Percentiles rank a stretch among this genome's conserved stretches.
phyloP scores from a whole-genome alignment of 2,888 invertebrate genomes.

The Xestia c-nigrum region DNA sequence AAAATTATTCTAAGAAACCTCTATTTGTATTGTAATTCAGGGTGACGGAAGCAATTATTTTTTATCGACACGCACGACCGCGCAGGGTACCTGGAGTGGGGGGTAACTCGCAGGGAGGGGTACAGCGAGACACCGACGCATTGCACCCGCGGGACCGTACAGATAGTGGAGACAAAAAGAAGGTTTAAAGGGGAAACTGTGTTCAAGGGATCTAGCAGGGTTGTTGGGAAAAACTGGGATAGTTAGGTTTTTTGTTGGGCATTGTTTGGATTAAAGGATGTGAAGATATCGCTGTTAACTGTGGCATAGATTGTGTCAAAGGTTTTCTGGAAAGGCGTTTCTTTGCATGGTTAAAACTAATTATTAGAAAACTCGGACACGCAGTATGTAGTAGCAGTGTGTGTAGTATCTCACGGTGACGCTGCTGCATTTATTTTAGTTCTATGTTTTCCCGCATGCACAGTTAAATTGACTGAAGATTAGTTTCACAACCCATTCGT shows the following conservation, averaged over 20 bases:
- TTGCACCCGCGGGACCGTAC: conserved; percentile 86
- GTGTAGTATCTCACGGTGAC: too few relatives aligned
- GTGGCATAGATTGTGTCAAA: neutral
- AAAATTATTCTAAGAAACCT: conserved; percentile 69
- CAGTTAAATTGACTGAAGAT: too few relatives aligned
- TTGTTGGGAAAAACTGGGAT: conserved; percentile 44
- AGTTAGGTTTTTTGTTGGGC: conserved; percentile 22
- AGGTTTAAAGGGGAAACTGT: conserved; percentile 79
- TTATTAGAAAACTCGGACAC: neutral
- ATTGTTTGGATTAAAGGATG: conserved; percentile 18
- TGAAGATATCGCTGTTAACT: neutral
- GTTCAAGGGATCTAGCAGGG: conserved; percentile 60
- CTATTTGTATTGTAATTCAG: conserved; percentile 81
- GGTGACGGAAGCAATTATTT: conserved; percentile 88
- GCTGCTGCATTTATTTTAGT: too few relatives aligned
- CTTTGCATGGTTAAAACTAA: neutral
- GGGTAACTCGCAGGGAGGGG: conserved; percentile 57
- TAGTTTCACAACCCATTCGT: neutral
- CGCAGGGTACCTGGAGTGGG: conserved; percentile 62
- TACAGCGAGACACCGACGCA: conserved; percentile 82
- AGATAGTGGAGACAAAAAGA: conserved; percentile 78
- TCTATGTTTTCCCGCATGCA: too few relatives aligned
- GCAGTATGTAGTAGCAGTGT: too few relatives aligned
- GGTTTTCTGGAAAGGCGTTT: neutral
- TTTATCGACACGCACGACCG: conserved; percentile 89